These are phyloP conservation scores for Rotaria socialis DNA, from an alignment of 2,888 invertebrate species.

Conservation along the genomic window DNA sequence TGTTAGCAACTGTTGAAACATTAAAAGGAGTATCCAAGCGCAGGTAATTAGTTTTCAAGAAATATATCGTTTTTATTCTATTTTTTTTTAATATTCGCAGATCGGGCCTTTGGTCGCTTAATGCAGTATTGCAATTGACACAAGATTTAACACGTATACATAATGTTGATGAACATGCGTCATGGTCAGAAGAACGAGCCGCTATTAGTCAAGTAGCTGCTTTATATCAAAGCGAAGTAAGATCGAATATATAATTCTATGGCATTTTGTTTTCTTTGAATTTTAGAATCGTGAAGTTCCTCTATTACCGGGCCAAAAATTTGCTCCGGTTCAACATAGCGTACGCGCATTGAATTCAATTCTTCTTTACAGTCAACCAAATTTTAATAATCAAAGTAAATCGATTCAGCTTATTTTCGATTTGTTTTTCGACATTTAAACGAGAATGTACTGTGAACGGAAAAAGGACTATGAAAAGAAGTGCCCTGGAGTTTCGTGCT, in stretches of 20 bases:
- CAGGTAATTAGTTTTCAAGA: background rate
- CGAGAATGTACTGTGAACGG: no score
- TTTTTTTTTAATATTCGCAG: background rate
- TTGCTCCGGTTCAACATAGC: constrained; percentile 52
- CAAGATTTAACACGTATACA: constrained; percentile 52
- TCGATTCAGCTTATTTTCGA: constrained; percentile 48
- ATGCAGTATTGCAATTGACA: constrained; percentile 23
- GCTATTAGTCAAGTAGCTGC: constrained; percentile 16
- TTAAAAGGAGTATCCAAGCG: constrained; percentile 17
- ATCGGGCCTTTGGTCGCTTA: constrained; percentile 7
- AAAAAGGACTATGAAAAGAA: no score
- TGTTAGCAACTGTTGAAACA: constrained; percentile 25
- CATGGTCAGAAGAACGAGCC: constrained; percentile 27
- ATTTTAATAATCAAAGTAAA: constrained; percentile 50
- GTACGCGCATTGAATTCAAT: constrained; percentile 51
- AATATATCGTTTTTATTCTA: no score
- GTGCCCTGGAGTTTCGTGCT: no score
- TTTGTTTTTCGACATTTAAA: constrained; percentile 43
- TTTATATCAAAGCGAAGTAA: background rate
- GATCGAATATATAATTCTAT: background rate
- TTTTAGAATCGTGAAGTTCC: background rate
- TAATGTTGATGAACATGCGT: constrained; percentile 48
- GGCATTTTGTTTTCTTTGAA: background rate
- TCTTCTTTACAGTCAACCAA: constrained; percentile 51
- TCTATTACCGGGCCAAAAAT: constrained; percentile 5